A percentile compares a stretch with the other conserved stretches of the same genome.
Evolutionary conservation across 2,797 vertebrate species (phyloP).

Genomic region (Anolis apletophallus): DNA sequence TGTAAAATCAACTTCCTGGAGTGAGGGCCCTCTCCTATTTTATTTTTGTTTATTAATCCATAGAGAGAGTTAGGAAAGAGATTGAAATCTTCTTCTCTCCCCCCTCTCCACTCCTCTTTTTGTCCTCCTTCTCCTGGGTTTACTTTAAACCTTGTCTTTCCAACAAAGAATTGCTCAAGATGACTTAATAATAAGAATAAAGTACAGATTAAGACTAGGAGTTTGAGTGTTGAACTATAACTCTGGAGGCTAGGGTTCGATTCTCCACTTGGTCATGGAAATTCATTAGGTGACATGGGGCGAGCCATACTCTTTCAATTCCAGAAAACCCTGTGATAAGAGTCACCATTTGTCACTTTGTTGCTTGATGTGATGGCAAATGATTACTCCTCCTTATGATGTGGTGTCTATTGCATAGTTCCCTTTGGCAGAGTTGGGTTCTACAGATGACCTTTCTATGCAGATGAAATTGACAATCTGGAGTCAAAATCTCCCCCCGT

Average conservation of each 20-base stretch:
- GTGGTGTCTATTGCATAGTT: background rate
- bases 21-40: background rate
- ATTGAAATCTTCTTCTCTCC: too few species aligned
- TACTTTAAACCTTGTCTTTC: background rate
- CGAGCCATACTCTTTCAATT: too few species aligned
- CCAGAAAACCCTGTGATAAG: too few species aligned
- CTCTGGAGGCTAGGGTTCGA: too few species aligned
- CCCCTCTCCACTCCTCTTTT: too few species aligned
- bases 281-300: too few species aligned
- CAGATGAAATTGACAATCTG: background rate
- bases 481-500: accelerated
- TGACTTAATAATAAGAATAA: background rate
- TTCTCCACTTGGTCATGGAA: too few species aligned
- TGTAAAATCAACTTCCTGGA: background rate
- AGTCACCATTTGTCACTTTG: background rate
- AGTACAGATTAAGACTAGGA: background rate
- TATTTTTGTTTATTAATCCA: too few species aligned
- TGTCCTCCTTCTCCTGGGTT: background rate
- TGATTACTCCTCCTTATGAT: background rate
- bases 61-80: too few species aligned
- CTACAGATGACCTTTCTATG: background rate
- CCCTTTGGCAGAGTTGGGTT: accelerated
- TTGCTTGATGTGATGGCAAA: background rate
- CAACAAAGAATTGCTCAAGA: background rate
- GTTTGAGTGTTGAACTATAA: too few species aligned